A percentile compares a stretch with the other conserved stretches of the same genome.
Conservation (phyloP, 2,797 vertebrate genomes). For the Lates japonicus region DNA sequence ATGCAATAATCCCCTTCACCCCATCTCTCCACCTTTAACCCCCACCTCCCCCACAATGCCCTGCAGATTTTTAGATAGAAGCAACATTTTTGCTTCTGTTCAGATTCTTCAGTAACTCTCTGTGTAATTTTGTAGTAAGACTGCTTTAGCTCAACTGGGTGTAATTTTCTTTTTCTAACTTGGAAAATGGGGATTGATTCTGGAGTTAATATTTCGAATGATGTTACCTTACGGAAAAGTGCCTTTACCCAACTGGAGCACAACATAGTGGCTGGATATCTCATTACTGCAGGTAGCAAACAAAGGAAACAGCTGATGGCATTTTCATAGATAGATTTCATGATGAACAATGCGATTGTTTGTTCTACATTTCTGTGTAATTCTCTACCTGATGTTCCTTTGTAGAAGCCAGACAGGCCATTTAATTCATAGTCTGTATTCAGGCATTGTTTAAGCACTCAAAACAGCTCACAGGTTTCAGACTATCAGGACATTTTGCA, state of each 20-base stretch:
- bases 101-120: not conserved
- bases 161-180: conserved; percentile 32
- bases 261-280: conserved; percentile 94
- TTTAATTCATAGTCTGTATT: not conserved
- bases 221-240: conserved; percentile 81
- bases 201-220: conserved; percentile 83
- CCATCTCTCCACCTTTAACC: conserved; percentile 60
- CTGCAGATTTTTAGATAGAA: conserved; percentile 27
- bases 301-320: not conserved
- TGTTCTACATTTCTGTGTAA: not conserved
- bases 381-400: not conserved
- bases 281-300: conserved; percentile 94
- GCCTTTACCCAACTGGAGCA: conserved; percentile 94
- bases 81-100: conserved; percentile 53
- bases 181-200: conserved; percentile 77
- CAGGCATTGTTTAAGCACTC: not conserved
- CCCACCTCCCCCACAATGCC: conserved; percentile 35
- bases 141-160: not conserved
- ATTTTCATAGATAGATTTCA: not conserved
- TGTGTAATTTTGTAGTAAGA: conserved; percentile 10
- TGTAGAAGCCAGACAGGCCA: not conserved
- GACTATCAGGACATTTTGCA: not conserved
- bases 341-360: not conserved
- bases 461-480: not conserved
- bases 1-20: conserved; percentile 74